Conservation (phyloP, 2,113 vertebrate species). For the Diphyllodes magnificus region DNA sequence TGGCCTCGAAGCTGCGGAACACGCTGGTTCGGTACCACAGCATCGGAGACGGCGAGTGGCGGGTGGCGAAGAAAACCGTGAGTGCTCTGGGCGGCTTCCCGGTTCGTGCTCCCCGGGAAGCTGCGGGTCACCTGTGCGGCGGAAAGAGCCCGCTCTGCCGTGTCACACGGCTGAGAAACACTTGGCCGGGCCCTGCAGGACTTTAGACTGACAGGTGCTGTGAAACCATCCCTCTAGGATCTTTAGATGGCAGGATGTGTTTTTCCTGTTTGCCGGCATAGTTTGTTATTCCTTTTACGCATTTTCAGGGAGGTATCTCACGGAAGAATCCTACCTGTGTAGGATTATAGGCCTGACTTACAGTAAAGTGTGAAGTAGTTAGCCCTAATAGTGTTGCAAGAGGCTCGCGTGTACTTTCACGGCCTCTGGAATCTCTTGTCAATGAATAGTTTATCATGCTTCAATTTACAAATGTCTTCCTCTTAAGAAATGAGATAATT, state of each 20-base stretch:
- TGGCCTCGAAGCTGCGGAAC: conserved; percentile 66
- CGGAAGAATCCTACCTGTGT: background rate
- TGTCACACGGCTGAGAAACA: no score
- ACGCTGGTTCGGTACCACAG: conserved; percentile 71
- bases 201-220: background rate
- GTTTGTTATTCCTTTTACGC: background rate
- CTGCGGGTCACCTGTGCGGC: background rate
- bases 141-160: accelerated
- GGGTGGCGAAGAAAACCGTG: conserved; percentile 69
- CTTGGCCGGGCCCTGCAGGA: background rate
- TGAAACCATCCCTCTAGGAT: background rate
- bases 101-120: accelerated
- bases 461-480: background rate
- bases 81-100: background rate
- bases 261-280: background rate
- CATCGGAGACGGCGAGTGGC: conserved; percentile 68
- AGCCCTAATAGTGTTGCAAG: background rate
- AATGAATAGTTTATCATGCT: background rate
- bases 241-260: background rate
- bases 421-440: background rate
- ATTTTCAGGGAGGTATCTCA: background rate
- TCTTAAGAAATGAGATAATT: background rate
- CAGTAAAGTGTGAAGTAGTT: background rate
- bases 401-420: background rate
- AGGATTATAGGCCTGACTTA: background rate